Base-by-base conservation (phyloP, 2,113 vertebrate genomes). In the Mola mola region DNA sequence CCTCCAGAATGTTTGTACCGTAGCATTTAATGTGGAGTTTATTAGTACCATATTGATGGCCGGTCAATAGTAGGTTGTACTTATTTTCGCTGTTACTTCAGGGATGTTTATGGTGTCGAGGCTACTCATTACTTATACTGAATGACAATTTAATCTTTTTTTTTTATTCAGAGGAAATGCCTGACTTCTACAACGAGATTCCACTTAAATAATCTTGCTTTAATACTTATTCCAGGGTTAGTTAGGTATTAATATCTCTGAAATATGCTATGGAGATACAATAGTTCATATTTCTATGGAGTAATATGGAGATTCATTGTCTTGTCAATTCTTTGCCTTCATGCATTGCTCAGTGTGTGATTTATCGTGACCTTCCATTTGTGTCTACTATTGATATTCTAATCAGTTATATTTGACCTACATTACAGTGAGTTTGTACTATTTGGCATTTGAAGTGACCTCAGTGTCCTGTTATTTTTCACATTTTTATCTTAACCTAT, bases 291-390 rank as follows among this genome's bases (percentile, higher is more conserved):
- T n/a, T n/a, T n/a, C n/a, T n/a, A n/a, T n/a, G n/a, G n/a, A 5
- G 33, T 36, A 36, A 3, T 36, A 13, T 4, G 0, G 13, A 22
- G 5, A 22, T 20, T 22, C 16, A 37, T 8, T 13, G 10, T 6
- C 6, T 11, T n/a, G 58, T n/a, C n/a, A n/a, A n/a, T n/a, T n/a
- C n/a, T n/a, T n/a, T n/a, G n/a, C n/a, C n/a, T n/a, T n/a, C n/a
- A n/a, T 3, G 0, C 44, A 6, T 33, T 16, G 6, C 21, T 22
- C 8, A 12, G 8, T n/a, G 4, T 36, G 20, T 34, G 1, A 49
- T 49, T 64, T 47, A 26, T 19, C 16, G 17, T 31, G 24, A 38
- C 38, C 19, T 67, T 43, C 15, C 4, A 6, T 64, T 26, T 4
- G 1, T 40, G 41, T 41, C 40, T 50, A 33, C 13, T 34, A 2